A percentile compares a stretch with the other conserved stretches of the same genome.
phyloP scores from a whole-genome alignment of 2,888 invertebrate genomes.

The Nezara viridula region DNA sequence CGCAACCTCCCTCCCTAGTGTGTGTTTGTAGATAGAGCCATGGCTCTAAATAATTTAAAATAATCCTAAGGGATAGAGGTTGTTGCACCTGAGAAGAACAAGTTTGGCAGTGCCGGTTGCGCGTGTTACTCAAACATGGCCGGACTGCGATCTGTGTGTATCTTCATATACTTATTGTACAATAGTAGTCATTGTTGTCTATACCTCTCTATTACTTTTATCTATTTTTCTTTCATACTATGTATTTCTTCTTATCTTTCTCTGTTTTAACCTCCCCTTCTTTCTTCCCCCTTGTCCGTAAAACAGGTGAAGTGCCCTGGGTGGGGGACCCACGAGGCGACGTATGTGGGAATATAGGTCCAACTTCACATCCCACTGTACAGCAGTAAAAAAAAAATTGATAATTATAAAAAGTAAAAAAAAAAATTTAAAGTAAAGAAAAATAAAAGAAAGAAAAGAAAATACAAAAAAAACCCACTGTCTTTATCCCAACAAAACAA shows the following conservation, averaged over 20 bases:
- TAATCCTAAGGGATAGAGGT: not conserved
- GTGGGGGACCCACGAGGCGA: conserved; percentile 56
- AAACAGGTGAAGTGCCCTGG: conserved; percentile 57
- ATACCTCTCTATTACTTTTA: conserved; percentile 60
- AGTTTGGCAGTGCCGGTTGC: conserved; percentile 51
- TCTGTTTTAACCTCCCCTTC: conserved; percentile 42
- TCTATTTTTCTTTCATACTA: conserved; percentile 54
- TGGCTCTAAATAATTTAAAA: not conserved
- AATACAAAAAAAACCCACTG: conserved; percentile 17
- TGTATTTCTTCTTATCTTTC: conserved; percentile 51
- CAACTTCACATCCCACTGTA: conserved; percentile 9
- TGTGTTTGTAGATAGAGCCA: not conserved
- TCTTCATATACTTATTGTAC: conserved; percentile 61
- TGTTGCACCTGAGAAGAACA: not conserved
- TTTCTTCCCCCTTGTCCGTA: conserved; percentile 51
- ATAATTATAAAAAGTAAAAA: not conserved
- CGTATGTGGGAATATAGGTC: conserved; percentile 55
- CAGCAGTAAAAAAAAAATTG: not conserved
- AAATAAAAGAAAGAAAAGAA: conserved; percentile 1
- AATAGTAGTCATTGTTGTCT: conserved; percentile 64
- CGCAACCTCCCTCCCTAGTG: conserved; percentile 8
- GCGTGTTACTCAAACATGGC: conserved; percentile 55
- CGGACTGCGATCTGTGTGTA: conserved; percentile 60
- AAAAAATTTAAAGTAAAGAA: conserved; percentile 1
- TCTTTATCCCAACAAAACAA: conserved; percentile 28